Evolutionary conservation across 2,113 vertebrate genomes (phyloP).

Genomic region (Rostratula benghalensis): DNA sequence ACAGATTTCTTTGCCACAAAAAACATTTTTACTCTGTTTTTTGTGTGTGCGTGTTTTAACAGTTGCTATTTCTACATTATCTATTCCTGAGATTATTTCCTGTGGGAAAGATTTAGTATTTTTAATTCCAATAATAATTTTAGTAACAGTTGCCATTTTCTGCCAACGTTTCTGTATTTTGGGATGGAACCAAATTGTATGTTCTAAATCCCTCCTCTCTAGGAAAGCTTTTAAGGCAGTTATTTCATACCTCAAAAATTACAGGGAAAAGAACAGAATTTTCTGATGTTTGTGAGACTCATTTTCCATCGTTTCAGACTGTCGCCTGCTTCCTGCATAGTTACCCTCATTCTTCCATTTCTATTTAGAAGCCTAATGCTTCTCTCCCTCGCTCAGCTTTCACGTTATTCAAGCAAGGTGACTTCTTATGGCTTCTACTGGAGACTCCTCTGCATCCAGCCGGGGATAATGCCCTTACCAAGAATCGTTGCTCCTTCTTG

Average conservation of each 20-base stretch:
- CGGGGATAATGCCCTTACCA: not conserved
- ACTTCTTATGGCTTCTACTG: not conserved
- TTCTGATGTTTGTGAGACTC: not conserved
- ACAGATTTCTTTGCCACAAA: slow-evolving; percentile 36
- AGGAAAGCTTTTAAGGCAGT: slow-evolving; percentile 11
- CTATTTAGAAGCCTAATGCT: slow-evolving; percentile 36
- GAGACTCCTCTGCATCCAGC: not conserved
- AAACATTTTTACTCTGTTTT: slow-evolving; percentile 10
- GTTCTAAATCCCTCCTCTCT: slow-evolving; percentile 14
- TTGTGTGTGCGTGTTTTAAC: slow-evolving; percentile 8
- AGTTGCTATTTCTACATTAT: slow-evolving; percentile 54
- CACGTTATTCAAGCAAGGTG: not conserved
- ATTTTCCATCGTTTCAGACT: slow-evolving; percentile 35
- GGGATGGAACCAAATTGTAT: slow-evolving; percentile 2
- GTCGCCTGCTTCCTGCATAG: not conserved
- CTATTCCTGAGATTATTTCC: slow-evolving; percentile 48
- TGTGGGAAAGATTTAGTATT: slow-evolving; percentile 44
- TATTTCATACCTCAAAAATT: slow-evolving; percentile 8
- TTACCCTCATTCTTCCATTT: slow-evolving; percentile 3
- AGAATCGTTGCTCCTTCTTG: not conserved
- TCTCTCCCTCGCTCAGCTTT: slow-evolving; percentile 5
- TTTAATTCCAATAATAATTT: slow-evolving; percentile 51
- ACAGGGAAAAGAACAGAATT: not conserved
- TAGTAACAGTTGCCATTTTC: slow-evolving; percentile 51
- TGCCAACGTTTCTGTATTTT: slow-evolving; percentile 33